Conservation (phyloP, 2,113 vertebrate genomes). For the Calonectris borealis region DNA sequence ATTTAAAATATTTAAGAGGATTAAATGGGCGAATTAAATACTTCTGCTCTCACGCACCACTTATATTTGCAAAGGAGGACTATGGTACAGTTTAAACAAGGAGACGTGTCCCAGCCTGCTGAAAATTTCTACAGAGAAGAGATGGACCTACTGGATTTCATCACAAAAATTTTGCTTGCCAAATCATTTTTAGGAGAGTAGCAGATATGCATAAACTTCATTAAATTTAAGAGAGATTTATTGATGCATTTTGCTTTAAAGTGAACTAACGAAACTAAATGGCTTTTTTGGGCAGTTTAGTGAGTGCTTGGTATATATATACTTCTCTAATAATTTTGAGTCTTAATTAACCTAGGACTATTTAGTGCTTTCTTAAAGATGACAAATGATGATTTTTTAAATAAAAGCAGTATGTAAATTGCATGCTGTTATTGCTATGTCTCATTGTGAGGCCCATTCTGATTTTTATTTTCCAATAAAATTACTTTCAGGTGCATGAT, state of each 20-base stretch:
- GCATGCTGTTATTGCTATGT: background rate
- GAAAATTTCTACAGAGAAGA: background rate
- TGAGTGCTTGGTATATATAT: background rate
- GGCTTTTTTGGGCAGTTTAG: background rate
- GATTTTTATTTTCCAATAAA: background rate
- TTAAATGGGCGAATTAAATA: slow-evolving; percentile 17
- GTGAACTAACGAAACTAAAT: background rate
- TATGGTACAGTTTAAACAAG: background rate
- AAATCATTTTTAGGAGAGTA: background rate
- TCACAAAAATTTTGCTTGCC: background rate
- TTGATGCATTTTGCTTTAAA: background rate
- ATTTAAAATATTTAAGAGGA: slow-evolving; percentile 29
- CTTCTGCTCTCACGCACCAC: background rate
- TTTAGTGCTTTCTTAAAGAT: background rate
- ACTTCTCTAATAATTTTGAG: background rate
- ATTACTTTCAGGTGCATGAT: background rate
- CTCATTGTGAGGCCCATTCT: background rate
- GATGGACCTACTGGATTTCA: background rate
- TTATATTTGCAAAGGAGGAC: background rate
- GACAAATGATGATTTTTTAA: background rate
- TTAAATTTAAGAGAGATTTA: background rate
- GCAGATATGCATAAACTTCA: background rate
- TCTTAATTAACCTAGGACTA: background rate
- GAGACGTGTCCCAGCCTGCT: background rate
- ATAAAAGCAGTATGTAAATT: background rate